Evolutionary conservation across 2,888 invertebrate species (phyloP).

Genomic region (Cantharis rustica): DNA sequence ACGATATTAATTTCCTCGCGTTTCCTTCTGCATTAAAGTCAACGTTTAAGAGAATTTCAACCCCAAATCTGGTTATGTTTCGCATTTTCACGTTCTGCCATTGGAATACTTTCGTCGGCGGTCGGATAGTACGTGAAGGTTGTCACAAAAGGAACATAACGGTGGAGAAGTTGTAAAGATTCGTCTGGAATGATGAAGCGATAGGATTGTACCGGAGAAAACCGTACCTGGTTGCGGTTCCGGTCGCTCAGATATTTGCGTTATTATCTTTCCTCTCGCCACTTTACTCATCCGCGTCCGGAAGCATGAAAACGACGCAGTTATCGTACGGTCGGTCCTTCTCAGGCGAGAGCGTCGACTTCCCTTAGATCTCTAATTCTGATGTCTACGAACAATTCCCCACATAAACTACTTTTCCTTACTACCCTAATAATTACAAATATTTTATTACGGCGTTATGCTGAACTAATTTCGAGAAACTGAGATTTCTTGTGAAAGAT

Average conservation of each 20-base stretch:
- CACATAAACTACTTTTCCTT: background rate
- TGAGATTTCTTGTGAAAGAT: background rate
- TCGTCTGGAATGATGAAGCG: constrained; percentile 33
- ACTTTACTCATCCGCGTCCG: constrained; percentile 49
- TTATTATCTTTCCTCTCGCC: constrained; percentile 53
- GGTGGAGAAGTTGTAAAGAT: constrained; percentile 31
- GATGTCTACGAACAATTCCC: constrained; percentile 22
- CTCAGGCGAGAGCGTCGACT: constrained; percentile 33
- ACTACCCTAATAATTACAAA: background rate
- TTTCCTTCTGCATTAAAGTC: constrained; percentile 43
- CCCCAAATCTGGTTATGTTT: constrained; percentile 6
- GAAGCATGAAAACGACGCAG: constrained; percentile 46
- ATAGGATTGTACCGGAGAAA: constrained; percentile 36
- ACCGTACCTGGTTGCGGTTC: constrained; percentile 46
- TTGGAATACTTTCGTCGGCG: background rate
- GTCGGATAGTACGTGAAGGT: constrained; percentile 16
- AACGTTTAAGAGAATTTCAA: constrained; percentile 25
- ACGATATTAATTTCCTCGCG: constrained; percentile 56
- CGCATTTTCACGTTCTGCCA: constrained; percentile 3
- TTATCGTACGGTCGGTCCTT: constrained; percentile 18
- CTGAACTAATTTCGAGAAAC: background rate
- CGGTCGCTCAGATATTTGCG: constrained; percentile 46
- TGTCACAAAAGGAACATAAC: constrained; percentile 17
- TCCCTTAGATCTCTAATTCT: constrained; percentile 24
- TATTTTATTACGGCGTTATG: background rate